Conservation (phyloP, 2,113 vertebrate species). For the Nyctereutes procyonoides region DNA sequence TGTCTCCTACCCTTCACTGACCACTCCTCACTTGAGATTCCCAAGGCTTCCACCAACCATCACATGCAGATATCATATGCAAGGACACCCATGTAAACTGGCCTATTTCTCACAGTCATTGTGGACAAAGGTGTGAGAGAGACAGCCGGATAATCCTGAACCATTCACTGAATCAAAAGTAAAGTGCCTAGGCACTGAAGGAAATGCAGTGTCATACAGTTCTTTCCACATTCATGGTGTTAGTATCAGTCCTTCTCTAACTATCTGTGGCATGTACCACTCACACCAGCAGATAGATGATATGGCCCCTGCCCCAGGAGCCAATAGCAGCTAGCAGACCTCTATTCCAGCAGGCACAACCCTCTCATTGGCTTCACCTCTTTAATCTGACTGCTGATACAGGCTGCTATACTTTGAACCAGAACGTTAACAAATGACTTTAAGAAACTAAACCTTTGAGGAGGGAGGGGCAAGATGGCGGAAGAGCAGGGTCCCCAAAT, state of each 20-base stretch:
- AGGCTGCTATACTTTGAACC: neutral
- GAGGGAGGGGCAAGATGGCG: no score
- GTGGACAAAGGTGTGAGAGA: neutral
- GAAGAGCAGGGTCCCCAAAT: no score
- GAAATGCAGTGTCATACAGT: neutral
- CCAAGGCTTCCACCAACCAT: neutral
- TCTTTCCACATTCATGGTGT: neutral
- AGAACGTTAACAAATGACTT: neutral
- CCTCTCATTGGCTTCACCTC: neutral
- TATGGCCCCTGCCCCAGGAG: neutral
- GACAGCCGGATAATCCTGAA: neutral
- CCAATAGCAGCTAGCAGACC: neutral
- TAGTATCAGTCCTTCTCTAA: neutral
- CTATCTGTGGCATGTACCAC: accelerated
- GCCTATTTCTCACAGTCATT: neutral
- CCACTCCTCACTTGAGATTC: neutral
- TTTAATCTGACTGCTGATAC: neutral
- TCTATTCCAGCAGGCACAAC: neutral
- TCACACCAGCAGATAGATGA: accelerated
- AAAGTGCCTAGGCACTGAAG: neutral
- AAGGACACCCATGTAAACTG: accelerated
- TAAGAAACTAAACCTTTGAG: neutral
- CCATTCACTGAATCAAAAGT: neutral
- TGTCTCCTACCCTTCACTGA: neutral
- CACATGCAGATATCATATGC: neutral